Base-by-base conservation (phyloP, 2,113 vertebrate species). In the Oreotrochilus melanogaster region DNA sequence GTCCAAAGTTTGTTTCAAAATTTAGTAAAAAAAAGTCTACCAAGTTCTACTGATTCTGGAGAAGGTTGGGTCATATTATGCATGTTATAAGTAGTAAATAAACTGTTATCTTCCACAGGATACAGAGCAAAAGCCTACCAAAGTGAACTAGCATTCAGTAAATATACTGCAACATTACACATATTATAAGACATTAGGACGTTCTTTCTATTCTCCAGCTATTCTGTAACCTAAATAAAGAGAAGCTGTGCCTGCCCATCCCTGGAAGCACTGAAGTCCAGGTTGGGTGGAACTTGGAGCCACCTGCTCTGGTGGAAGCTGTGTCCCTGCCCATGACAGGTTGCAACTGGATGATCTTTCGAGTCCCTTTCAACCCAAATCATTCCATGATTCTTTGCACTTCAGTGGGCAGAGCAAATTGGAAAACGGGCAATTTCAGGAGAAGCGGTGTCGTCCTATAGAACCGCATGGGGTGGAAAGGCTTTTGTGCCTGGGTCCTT, bases 141-240 rank as follows among this genome's bases (percentile, higher is more conserved):
- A 65, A 88, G 21, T 1, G 56, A 85, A 25, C 9, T 3, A 18
- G 22, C 11, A 39, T 2, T 53, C 70, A 47, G 6, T 1, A 45
- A n/a, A 9, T 30, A 12, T 0, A 9, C 0, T 9, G 27, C 45
- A 73, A 16, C 10, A 8, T 16, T 35, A 37, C 0, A 37, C 14
- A 45, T 25, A 5, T 4, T 60, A 30, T 7, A 64, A 69, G 56
- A 10, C 1, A 0, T 23, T 17, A 53, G n/a, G 13, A 6, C 2
- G 5, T 2, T 14, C 39, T 14, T 62, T 43, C 24, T 33, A 5
- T 22, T 54, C 24, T 11, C 39, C 57, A 74, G 11, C 4, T 58
- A 4, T 30, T 22, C 60, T 14, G 8, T 0, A 9, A 43, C 3
- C 47, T 50, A 61, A 43, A 51, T 48, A 10, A 11, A 48, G 48